Evolutionary conservation across 2,113 vertebrate genomes (phyloP), one percentile per base, ranked within the genome.

Genomic region (Vulpes lagopus): DNA sequence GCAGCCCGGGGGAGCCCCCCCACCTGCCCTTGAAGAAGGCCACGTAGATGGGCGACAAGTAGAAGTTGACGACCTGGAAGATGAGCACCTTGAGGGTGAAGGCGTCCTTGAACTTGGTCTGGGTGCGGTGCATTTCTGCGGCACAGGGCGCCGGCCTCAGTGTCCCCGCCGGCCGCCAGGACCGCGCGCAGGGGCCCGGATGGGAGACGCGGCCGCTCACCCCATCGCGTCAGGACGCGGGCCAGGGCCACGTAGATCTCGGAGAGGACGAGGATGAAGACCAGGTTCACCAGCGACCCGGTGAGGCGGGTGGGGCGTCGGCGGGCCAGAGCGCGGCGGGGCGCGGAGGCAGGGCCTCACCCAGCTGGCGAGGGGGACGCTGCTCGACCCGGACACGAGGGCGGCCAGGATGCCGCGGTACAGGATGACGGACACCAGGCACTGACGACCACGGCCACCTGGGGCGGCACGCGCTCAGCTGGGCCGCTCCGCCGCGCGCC

Each of bases 191-290:
- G 43, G 43, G 43, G 43, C 43, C 43, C 43, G 43, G 43, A 7
- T 43, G 43, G 43, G 43, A 43, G 43, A 43, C 43, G 43, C 43
- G 43, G 43, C 43, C 5, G 5, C 98, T 98, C 96, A 99, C 99
- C 99, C 99, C 99, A 99, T 51, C 96, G 98, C 2, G 99, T 99
- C 73, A 99, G 99, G 90, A 98, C 78, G 23, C 97, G 98, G 9
- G 99, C 99, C 96, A 99, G 96, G 3, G 95, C 89, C 55, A 97
- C 97, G 74, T 98, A 99, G 83, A 99, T 74, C 90, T 97, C 98
- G 86, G 98, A 99, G 86, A 99, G 96, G 81, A 99, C 87, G 89
- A 99, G 98, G 95, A 99, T 99, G 97, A 99, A 95, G 89, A 99
- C 0, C 38, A 99, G 98, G 94, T 99, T 99, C 96, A 99, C 91